Evolutionary conservation across 2,113 vertebrate species (phyloP), one percentile per base, ranked within the genome.

Genomic region (Malaclemys terrapin): DNA sequence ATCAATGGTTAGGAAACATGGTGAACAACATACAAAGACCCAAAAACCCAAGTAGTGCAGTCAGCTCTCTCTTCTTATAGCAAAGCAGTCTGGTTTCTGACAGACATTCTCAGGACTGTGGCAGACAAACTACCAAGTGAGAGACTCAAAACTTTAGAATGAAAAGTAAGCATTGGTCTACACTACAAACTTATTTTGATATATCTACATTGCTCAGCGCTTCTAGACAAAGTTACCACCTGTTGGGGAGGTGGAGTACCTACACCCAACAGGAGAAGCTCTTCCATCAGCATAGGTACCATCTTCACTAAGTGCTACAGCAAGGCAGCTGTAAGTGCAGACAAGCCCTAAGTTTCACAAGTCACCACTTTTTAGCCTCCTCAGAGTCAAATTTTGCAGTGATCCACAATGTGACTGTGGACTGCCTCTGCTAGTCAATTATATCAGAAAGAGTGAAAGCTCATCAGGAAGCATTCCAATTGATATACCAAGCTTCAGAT

Each of bases 91-190:
- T 6, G 56, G 75, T 65, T 93, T 65, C 50, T 50, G 13, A 50
- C 10, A 86, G 86, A 8, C 31, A 94, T 45, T 22, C 89, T 57
- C 38, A 75, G 35, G 57, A 57, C 65, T 59, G 75, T 7, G 59
- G 62, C 78, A 85, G 0, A 52, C 13, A 81, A 20, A 91, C 75
- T 7, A 75, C 1, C 57, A 89, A 10, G 0, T 11, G 13, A 27
- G 13, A 94, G 45, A 89, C 20, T 6, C 52, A 24, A 85, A 93
- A 31, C 45, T 86, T 45, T 80, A 53, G 76, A 10, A 76, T 0
- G 52, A 22, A 29, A 84, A 89, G 76, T 24, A 5, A 69, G 35
- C 35, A 16, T 9, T 20, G 14, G 62, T 69, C 62, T 69, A n/a
- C 17, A 69, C 35, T 69, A n/a, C 35, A n/a, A n/a, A 69, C 14